Conservation (phyloP, 1,140 invertebrate species). For the Pseudomyrmex gracilis region DNA sequence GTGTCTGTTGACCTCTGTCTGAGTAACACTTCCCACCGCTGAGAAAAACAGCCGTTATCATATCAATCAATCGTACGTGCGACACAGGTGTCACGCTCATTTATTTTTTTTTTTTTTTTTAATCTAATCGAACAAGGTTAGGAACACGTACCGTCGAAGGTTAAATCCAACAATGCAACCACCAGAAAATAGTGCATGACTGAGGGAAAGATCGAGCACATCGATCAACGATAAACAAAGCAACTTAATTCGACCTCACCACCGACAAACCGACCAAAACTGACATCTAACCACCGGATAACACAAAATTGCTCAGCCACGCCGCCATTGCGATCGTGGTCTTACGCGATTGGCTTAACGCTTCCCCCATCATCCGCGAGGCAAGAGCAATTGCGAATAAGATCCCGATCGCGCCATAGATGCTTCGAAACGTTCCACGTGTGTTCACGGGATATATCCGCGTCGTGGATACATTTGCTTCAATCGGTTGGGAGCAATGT, state of each 20-base stretch:
- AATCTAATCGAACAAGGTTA: slow-evolving; percentile 75
- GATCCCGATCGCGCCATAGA: neutral
- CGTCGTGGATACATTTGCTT: too few relatives aligned
- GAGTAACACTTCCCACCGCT: slow-evolving; percentile 88
- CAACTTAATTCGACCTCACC: slow-evolving; percentile 60
- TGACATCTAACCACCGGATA: slow-evolving; percentile 77
- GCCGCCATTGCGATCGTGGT: slow-evolving; percentile 85
- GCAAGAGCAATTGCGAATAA: neutral
- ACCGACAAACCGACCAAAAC: slow-evolving; percentile 62
- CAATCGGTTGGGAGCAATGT: too few relatives aligned
- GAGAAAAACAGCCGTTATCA: slow-evolving; percentile 71
- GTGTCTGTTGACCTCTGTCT: slow-evolving; percentile 95
- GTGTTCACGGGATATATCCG: too few relatives aligned
- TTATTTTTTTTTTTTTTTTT: slow-evolving; percentile 4
- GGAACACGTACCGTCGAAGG: slow-evolving; percentile 81
- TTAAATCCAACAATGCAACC: slow-evolving; percentile 80
- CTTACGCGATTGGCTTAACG: slow-evolving; percentile 80
- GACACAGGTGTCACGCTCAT: neutral
- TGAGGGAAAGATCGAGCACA: slow-evolving; percentile 63
- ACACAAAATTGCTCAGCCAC: slow-evolving; percentile 79
- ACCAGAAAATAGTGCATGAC: slow-evolving; percentile 81
- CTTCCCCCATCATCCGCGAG: slow-evolving; percentile 5
- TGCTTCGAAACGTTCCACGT: too few relatives aligned
- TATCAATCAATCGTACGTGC: neutral
- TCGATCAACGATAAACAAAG: slow-evolving; percentile 69